Evolutionary conservation across 53 echinoderm and acorn worm genomes (phyloP).

Genomic region (Stichopus horrens): DNA sequence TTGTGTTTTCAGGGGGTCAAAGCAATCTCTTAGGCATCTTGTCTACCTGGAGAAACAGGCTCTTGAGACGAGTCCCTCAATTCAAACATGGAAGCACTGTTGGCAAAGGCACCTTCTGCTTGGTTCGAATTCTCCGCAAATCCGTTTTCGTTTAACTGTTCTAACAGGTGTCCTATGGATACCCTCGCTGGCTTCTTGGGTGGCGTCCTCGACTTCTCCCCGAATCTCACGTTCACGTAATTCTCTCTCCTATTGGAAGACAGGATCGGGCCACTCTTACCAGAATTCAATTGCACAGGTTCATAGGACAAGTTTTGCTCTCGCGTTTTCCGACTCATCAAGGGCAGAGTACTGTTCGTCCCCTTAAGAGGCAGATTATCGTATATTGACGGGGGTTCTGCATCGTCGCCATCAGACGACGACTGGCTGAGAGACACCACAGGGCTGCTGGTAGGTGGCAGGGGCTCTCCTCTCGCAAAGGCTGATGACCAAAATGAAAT

Average conservation of each 20-base stretch:
- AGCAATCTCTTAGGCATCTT: not conserved
- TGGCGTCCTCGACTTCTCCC: conserved; percentile 51
- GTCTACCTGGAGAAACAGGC: not conserved
- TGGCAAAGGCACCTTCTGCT: not conserved
- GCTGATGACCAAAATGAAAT: not conserved
- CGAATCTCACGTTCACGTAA: conserved; percentile 33
- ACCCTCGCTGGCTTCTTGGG: conserved; percentile 84
- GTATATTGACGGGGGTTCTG: conserved; percentile 51
- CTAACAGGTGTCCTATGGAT: conserved; percentile 77
- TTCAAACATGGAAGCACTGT: conserved; percentile 11
- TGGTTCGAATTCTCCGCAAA: conserved; percentile 14
- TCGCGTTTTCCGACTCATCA: not conserved
- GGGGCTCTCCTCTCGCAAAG: conserved; percentile 35
- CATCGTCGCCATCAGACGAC: conserved; percentile 46
- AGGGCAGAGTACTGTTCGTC: conserved; percentile 37
- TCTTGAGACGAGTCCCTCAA: not conserved
- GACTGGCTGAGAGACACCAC: conserved; percentile 13
- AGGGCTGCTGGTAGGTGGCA: conserved; percentile 32
- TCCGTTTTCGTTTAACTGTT: conserved; percentile 52
- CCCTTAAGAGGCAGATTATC: conserved; percentile 61
- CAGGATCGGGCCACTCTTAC: not conserved
- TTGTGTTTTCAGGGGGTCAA: too few species aligned
- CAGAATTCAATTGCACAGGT: conserved; percentile 16
- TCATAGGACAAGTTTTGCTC: conserved; percentile 13
- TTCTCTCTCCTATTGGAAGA: not conserved